Evolutionary conservation across 2,888 invertebrate genomes (phyloP).

Genomic region (Hypomecis punctinalis): DNA sequence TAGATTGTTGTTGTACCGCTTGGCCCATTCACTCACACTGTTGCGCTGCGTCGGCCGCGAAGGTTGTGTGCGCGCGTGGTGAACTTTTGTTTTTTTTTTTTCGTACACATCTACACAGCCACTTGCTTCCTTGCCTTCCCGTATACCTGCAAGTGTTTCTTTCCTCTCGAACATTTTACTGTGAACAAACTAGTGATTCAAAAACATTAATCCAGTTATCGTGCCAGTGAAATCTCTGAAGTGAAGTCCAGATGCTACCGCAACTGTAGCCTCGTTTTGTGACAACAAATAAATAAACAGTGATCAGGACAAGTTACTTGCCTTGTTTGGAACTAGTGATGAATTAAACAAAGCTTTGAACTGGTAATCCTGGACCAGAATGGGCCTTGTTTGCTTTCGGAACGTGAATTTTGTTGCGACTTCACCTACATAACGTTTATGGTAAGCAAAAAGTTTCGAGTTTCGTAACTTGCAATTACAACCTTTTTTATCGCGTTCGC

Average conservation of each 20-base stretch:
- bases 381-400: conserved; percentile 68
- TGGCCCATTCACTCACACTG: conserved; percentile 78
- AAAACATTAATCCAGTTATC: conserved; percentile 47
- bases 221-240: conserved; percentile 65
- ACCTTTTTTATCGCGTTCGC: conserved; percentile 47
- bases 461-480: conserved; percentile 74
- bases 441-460: conserved; percentile 81
- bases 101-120: conserved; percentile 58
- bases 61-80: conserved; percentile 63
- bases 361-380: conserved; percentile 74
- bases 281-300: conserved; percentile 82
- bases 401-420: conserved; percentile 70
- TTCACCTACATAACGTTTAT: conserved; percentile 82
- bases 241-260: conserved; percentile 72
- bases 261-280: conserved; percentile 77
- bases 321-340: conserved; percentile 69
- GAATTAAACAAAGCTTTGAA: conserved; percentile 78
- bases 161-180: conserved; percentile 45
- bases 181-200: conserved; percentile 33
- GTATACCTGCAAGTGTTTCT: conserved; percentile 67
- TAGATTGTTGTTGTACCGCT: conserved; percentile 46
- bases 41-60: conserved; percentile 62
- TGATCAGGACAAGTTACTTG: conserved; percentile 71
- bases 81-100: conserved; percentile 73
- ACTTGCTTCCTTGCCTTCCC: conserved; percentile 62